A percentile compares a stretch with the other conserved stretches of the same genome.
Conservation (phyloP, 2,888 invertebrate species). For the Muschampia plurimacula region DNA sequence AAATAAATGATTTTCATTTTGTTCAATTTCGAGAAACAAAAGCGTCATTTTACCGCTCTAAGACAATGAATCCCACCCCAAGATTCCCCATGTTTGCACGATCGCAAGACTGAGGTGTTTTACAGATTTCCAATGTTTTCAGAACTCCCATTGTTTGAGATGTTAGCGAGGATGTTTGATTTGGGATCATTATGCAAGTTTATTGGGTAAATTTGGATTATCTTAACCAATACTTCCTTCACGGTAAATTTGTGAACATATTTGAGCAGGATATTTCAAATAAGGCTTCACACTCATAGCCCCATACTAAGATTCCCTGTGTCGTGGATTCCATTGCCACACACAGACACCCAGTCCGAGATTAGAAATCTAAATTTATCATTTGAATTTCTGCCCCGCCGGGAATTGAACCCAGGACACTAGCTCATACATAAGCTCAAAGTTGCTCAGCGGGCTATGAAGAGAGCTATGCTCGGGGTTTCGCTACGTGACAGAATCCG, state of each 20-base stretch:
- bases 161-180: slow-evolving; percentile 28
- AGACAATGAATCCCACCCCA: background rate
- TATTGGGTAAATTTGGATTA: slow-evolving; percentile 8
- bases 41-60: background rate
- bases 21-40: background rate
- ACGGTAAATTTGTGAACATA: background rate
- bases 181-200: slow-evolving; percentile 29
- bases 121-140: slow-evolving; percentile 57
- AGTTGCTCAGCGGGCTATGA: too few species aligned
- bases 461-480: too few species aligned
- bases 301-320: background rate
- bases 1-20: too few species aligned
- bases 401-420: too few species aligned
- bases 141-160: slow-evolving; percentile 40
- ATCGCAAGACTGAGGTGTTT: slow-evolving; percentile 48
- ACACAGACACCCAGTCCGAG: too few species aligned
- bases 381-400: too few species aligned
- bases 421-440: too few species aligned
- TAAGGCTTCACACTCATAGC: too few species aligned
- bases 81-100: background rate
- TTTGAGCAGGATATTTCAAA: too few species aligned
- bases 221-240: background rate
- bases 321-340: too few species aligned
- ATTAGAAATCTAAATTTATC: too few species aligned
- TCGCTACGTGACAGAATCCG: too few species aligned